These are phyloP conservation scores for Pantherophis alleghaniensis DNA, from an alignment of 2,797 vertebrate genomes.

Conservation along the genomic window DNA sequence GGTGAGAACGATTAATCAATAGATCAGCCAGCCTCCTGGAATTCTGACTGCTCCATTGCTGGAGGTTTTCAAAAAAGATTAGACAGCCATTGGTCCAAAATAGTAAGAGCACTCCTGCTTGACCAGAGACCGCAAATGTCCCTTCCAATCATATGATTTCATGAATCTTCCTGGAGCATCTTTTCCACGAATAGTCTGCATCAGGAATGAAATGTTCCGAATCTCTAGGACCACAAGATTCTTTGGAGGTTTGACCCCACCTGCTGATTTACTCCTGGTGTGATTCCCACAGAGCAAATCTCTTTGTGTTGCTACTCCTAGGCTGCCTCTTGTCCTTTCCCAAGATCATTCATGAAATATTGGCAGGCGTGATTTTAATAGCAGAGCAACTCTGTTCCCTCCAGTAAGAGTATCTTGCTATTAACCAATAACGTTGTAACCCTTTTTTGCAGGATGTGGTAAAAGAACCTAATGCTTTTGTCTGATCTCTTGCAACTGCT, in stretches of 20 bases:
- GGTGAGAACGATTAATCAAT: not conserved
- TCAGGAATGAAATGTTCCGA: rapidly evolving
- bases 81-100: no score
- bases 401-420: not conserved
- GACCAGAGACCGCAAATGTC: not conserved
- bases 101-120: not conserved
- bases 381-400: not conserved
- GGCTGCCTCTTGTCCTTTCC: rapidly evolving
- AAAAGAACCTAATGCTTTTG: not conserved
- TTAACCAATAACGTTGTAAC: rapidly evolving
- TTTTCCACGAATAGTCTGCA: not conserved
- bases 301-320: not conserved
- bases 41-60: not conserved
- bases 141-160: not conserved
- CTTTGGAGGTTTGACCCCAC: not conserved
- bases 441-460: rapidly evolving
- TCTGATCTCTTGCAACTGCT: not conserved
- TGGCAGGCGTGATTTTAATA: rapidly evolving
- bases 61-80: not conserved
- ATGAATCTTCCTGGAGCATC: not conserved
- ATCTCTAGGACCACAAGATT: not conserved
- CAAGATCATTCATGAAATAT: not conserved
- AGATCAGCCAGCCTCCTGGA: not conserved
- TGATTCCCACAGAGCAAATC: not conserved
- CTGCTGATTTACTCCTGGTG: not conserved